Evolutionary conservation across 2,888 invertebrate species (phyloP).

Genomic region (Meta bourneti): DNA sequence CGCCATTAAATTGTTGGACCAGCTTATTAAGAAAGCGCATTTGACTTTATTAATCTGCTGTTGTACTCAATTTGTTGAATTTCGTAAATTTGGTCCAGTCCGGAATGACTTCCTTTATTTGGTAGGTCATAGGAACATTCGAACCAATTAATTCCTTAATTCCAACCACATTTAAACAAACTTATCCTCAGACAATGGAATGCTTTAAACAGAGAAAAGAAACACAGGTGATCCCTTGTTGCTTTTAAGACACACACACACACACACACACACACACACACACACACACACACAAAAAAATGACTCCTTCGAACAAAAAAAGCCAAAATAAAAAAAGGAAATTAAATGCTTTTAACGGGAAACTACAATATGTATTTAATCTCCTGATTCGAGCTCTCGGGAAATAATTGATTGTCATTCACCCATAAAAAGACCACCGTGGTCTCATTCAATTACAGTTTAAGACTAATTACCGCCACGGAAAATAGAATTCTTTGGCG

Average conservation of each 20-base stretch:
- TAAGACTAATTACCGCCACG: slow-evolving; percentile 4
- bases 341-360: neutral
- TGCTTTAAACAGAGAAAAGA: neutral
- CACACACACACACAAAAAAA: too few relatives aligned
- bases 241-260: neutral
- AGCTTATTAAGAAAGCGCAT: too few relatives aligned
- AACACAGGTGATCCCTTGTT: neutral
- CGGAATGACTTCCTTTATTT: too few relatives aligned
- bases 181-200: neutral
- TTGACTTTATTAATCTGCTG: too few relatives aligned
- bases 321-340: neutral
- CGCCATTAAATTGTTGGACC: neutral
- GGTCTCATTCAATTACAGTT: slow-evolving; percentile 26
- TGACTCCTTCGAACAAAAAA: neutral
- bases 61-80: too few relatives aligned
- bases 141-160: neutral
- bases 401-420: slow-evolving; percentile 28
- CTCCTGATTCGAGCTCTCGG: neutral
- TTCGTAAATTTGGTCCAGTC: too few relatives aligned
- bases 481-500: slow-evolving; percentile 9
- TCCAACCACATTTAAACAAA: neutral
- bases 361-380: neutral
- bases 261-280: too few relatives aligned
- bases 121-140: too few relatives aligned
- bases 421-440: slow-evolving; percentile 9